phyloP scores from a whole-genome alignment of 2,113 vertebrate genomes.

The Alexandromys fortis region DNA sequence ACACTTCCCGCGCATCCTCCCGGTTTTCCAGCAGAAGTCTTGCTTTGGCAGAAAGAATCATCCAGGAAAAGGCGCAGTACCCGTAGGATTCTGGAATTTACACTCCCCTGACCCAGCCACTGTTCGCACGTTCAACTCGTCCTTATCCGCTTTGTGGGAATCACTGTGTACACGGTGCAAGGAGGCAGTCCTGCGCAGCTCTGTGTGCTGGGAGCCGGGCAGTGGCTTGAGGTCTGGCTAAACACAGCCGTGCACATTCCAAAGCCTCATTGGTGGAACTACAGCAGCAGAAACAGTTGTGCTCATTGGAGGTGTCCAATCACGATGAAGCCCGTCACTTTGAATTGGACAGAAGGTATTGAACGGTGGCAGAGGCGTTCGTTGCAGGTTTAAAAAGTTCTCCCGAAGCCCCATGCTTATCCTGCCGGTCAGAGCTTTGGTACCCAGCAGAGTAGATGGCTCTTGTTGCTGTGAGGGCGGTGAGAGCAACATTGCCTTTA shows the following conservation, averaged over 20 bases:
- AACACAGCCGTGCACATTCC: neutral
- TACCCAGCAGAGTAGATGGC: neutral
- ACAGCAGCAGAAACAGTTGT: neutral
- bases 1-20: neutral
- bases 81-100: constrained; percentile 22
- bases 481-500: neutral
- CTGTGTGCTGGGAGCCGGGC: neutral
- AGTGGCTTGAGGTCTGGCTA: neutral
- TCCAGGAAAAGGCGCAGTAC: constrained; percentile 36
- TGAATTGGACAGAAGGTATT: neutral
- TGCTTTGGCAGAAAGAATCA: constrained; percentile 48
- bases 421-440: neutral
- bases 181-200: neutral
- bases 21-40: neutral
- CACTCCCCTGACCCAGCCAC: neutral
- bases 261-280: neutral
- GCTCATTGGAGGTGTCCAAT: neutral
- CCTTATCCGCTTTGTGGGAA: neutral
- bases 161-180: neutral
- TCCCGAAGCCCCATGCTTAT: neutral
- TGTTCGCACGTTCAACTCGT: constrained; percentile 22
- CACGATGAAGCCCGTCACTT: neutral
- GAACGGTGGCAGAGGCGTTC: neutral
- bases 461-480: neutral
- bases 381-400: neutral